Evolutionary conservation across 2,888 invertebrate species (phyloP).

Genomic region (Entomobrya multifasciata): DNA sequence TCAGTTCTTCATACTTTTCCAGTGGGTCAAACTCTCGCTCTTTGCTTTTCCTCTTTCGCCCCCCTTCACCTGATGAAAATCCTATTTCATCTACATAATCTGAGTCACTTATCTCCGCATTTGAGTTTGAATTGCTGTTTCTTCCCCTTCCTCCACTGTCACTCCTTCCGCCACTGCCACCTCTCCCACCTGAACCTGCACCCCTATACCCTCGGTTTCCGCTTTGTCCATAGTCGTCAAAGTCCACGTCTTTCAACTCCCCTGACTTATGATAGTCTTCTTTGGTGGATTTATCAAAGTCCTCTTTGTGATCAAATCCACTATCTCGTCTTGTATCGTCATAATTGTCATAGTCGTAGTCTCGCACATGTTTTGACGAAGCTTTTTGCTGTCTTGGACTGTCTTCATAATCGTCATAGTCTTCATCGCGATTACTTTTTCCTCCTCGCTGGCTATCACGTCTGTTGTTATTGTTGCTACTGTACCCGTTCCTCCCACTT

Average conservation of each 20-base stretch:
- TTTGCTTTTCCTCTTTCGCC: not conserved
- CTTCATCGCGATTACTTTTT: constrained; percentile 7
- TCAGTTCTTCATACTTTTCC: constrained; percentile 54
- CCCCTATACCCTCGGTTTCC: constrained; percentile 8
- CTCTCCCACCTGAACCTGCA: constrained; percentile 1
- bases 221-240: constrained; percentile 49
- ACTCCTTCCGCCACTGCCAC: constrained; percentile 10
- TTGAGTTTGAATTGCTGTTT: constrained; percentile 24
- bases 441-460: not conserved
- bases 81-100: constrained; percentile 63
- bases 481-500: not conserved
- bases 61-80: not conserved
- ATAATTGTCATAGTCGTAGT: constrained; percentile 63
- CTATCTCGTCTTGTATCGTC: constrained; percentile 43
- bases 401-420: constrained; percentile 64
- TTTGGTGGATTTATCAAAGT: constrained; percentile 50
- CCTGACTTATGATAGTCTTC: constrained; percentile 63
- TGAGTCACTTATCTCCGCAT: constrained; percentile 46
- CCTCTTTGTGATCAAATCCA: constrained; percentile 57
- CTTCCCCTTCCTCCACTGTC: constrained; percentile 21
- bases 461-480: constrained; percentile 22
- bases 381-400: constrained; percentile 40
- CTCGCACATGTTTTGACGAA: constrained; percentile 9
- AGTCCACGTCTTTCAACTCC: constrained; percentile 64
- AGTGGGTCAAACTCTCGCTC: constrained; percentile 59